Percentiles rank a stretch among this genome's conserved stretches.
These are phyloP conservation scores for Chymomyza amoena DNA, from an alignment of 2,888 invertebrate species.

Conservation along the genomic window DNA sequence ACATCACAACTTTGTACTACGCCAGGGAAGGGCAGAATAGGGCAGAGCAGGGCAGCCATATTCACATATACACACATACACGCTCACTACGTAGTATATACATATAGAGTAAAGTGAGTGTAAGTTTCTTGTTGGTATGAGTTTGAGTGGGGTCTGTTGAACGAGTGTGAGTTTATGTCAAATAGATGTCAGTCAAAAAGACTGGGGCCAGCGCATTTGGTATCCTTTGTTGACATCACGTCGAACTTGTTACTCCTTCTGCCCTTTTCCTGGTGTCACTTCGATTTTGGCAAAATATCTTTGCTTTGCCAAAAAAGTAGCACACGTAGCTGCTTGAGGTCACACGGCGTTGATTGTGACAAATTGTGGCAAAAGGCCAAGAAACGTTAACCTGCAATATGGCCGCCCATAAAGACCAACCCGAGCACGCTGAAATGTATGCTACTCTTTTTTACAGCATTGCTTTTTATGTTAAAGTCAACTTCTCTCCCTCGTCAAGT, in stretches of 20 bases:
- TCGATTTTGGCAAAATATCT: slow-evolving; percentile 43
- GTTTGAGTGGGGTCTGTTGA: not conserved
- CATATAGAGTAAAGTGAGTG: slow-evolving; percentile 12
- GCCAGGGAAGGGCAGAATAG: slow-evolving; percentile 5
- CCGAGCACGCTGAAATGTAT: not conserved
- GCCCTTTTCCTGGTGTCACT: slow-evolving; percentile 38
- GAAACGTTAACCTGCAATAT: slow-evolving; percentile 6
- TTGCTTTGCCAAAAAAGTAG: slow-evolving; percentile 18
- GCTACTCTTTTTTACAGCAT: not conserved
- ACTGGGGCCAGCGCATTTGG: slow-evolving; percentile 8
- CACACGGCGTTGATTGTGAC: slow-evolving; percentile 35
- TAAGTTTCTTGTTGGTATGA: slow-evolving; percentile 9
- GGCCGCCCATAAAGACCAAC: not conserved
- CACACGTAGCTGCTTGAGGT: slow-evolving; percentile 37
- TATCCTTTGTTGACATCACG: slow-evolving; percentile 65
- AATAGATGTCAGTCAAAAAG: slow-evolving; percentile 23
- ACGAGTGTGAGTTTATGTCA: slow-evolving; percentile 6
- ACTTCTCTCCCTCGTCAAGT: not conserved
- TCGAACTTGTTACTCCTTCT: slow-evolving; percentile 48
- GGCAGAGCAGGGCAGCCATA: not conserved
- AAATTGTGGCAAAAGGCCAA: slow-evolving; percentile 21
- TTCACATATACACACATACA: not conserved
- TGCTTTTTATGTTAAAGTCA: not conserved
- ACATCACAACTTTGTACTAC: slow-evolving; percentile 41
- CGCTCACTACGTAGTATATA: slow-evolving; percentile 11